These are phyloP conservation scores for Apamea anceps DNA, from an alignment of 2,888 invertebrate genomes.

Conservation along the genomic window DNA sequence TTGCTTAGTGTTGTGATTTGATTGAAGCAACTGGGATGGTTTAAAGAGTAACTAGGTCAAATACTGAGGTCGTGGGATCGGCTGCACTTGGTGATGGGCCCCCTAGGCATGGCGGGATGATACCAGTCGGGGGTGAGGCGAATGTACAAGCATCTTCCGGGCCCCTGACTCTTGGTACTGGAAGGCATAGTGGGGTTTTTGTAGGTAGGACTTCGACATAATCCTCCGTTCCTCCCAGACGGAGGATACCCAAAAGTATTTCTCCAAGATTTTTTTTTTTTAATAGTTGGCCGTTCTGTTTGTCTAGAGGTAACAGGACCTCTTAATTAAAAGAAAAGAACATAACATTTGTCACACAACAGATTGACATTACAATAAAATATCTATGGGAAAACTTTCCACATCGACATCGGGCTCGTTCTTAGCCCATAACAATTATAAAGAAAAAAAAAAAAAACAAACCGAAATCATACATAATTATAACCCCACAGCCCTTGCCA, in stretches of 20 bases:
- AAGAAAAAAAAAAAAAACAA: slow-evolving; percentile 3
- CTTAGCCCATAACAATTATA: not conserved
- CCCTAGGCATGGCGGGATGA: not conserved
- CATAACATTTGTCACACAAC: not conserved
- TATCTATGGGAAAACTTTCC: slow-evolving; percentile 4
- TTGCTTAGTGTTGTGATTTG: too few species aligned
- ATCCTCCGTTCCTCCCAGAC: not conserved
- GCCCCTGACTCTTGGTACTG: not conserved
- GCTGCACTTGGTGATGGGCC: not conserved
- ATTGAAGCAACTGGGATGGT: not conserved
- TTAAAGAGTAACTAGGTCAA: not conserved
- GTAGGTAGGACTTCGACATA: not conserved
- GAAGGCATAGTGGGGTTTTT: not conserved
- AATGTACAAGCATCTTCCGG: not conserved
- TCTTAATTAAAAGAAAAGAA: not conserved
- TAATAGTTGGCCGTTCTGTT: fast-evolving
- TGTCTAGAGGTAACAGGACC: too few species aligned
- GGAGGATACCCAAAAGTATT: too few species aligned
- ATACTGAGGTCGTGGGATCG: not conserved
- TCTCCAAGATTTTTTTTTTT: not conserved
- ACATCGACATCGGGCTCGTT: not conserved
- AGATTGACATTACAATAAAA: not conserved
- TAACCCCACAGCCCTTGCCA: slow-evolving; percentile 3
- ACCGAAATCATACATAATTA: slow-evolving; percentile 42
- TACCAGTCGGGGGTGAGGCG: not conserved